Base-by-base conservation (phyloP, 2,797 vertebrate genomes). In the Enteromius viviparus region DNA sequence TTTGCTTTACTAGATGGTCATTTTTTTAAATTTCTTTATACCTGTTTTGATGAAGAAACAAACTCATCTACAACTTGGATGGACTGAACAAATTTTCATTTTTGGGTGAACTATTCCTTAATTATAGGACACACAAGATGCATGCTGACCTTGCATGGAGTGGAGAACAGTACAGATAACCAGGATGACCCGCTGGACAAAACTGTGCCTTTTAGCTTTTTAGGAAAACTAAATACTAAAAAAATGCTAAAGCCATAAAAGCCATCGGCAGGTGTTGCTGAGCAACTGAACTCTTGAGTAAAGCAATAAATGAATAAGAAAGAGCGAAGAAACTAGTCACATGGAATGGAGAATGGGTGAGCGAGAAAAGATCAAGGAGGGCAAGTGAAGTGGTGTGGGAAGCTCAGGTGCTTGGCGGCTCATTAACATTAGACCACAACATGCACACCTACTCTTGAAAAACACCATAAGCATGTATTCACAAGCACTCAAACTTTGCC, bases 391-490 rank as follows among this genome's bases (percentile, higher is more conserved):
- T 69, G n/a, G 62, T 68, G 81, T 58, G 49, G 34, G 62, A 82
- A 68, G 49, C 72, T 82, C 72, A 78, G 76, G 66, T 79, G 40
- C 70, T 75, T 23, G 62, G 42, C 47, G 53, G 80, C 86, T 90
- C 89, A 91, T 89, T 88, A 89, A 42, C 85, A 47, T 68, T 55
- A 82, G 85, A 81, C 37, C 32, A 34, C 14, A 55, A 34, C n/a
- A 40, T 37, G 6, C 47, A 21, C 69, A 69, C 69, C 42, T 70
- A 53, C 55, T 64, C 29, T 42, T 1, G 45, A 65, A 55, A 10
- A 62, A 70, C 29, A 3, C 64, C 23, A 26, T 21, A 69, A 29
- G 29, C 49, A 58, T 17, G 68, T n/a, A 85, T 76, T 76, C 53
- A 26, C 51, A 26, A 76, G 11, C 17, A n/a, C 58, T 47, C 65